Percentiles rank a stretch among this genome's conserved stretches.
These are phyloP conservation scores for Fragum fragum DNA, from an alignment of 2,888 invertebrate genomes.

Conservation along the genomic window DNA sequence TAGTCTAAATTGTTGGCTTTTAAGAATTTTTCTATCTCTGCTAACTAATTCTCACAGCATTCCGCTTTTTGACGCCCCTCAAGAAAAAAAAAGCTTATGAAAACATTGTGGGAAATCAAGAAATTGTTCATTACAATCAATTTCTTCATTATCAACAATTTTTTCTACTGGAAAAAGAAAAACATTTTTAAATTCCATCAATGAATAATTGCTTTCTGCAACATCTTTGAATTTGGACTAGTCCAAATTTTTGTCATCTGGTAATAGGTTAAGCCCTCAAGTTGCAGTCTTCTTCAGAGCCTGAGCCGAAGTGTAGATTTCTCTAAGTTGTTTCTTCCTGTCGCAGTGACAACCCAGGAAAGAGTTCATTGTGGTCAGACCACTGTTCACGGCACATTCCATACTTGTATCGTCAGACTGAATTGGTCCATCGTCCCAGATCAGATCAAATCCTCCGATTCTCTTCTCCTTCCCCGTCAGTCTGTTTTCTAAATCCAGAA, in stretches of 20 bases:
- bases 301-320: conserved; percentile 77
- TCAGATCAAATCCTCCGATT: conserved; percentile 89
- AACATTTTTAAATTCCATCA: too few species aligned
- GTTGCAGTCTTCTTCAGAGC: conserved; percentile 72
- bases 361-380: conserved; percentile 74
- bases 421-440: conserved; percentile 89
- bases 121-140: background rate
- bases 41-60: too few species aligned
- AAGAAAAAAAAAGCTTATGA: too few species aligned
- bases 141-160: background rate
- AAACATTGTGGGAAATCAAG: too few species aligned
- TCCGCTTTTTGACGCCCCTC: too few species aligned
- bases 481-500: conserved; percentile 89
- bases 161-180: background rate
- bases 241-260: too few species aligned
- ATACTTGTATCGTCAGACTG: conserved; percentile 80
- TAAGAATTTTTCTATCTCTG: too few species aligned
- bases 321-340: conserved; percentile 78
- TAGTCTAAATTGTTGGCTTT: too few species aligned
- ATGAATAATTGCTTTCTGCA: too few species aligned
- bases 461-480: conserved; percentile 89
- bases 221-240: too few species aligned
- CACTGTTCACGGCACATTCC: conserved; percentile 70
- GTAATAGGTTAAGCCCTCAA: background rate
- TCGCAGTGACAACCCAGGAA: conserved; percentile 81